phyloP scores from a whole-genome alignment of 1,140 invertebrate genomes.

The Brachionus sp. region DNA sequence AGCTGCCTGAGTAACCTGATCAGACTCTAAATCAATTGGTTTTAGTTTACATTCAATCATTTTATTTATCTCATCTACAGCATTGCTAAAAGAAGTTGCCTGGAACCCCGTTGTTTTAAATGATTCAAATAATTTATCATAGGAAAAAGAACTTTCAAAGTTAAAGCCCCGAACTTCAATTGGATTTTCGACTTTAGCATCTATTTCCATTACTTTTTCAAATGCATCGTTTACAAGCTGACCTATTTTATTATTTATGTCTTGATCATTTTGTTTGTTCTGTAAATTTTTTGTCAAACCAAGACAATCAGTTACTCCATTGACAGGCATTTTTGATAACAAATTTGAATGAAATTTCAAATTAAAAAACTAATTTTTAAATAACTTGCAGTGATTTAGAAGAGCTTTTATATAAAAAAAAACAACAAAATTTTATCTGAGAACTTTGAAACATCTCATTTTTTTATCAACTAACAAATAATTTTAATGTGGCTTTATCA shows the following conservation, averaged over 20 bases:
- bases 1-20: neutral
- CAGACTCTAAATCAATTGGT: neutral
- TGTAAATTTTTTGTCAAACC: constrained; percentile 5
- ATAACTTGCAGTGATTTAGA: neutral
- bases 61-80: constrained; percentile 14
- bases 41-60: constrained; percentile 29
- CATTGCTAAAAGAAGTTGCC: constrained; percentile 14
- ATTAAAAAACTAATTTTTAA: neutral
- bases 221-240: constrained; percentile 9
- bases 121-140: constrained; percentile 9
- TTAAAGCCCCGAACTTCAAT: constrained; percentile 33
- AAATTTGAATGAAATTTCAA: no score
- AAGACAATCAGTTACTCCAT: neutral
- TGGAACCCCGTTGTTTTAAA: constrained; percentile 43
- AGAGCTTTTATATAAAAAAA: neutral
- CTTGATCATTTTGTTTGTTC: neutral
- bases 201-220: constrained; percentile 23
- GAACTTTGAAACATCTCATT: neutral
- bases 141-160: neutral
- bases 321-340: neutral
- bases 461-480: neutral
- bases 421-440: neutral
- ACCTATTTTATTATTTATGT: constrained; percentile 30
- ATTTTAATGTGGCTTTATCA: neutral
- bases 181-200: constrained; percentile 28